Base-by-base conservation (phyloP, 2,113 vertebrate species). In the Peromyscus leucopus region DNA sequence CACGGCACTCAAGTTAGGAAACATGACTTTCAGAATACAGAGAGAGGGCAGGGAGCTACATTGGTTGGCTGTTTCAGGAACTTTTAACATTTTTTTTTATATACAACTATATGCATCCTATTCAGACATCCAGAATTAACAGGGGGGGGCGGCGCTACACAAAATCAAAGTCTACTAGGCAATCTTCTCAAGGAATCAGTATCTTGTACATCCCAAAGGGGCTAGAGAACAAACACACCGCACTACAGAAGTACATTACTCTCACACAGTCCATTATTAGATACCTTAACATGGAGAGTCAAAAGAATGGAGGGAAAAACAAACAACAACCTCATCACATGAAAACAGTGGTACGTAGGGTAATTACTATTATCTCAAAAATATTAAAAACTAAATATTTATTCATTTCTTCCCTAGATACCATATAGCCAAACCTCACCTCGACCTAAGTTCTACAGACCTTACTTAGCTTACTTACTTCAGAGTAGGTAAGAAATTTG, bases 381-480 rank as follows among this genome's bases (percentile, higher is more conserved):
- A 33, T 19, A 94, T 39, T 86, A 93, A 82, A 5, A 95, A 69
- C 6, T 39, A 96, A 96, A 95, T 28, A 96, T 69, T 90, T 75
- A 92, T 76, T 78, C 26, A 89, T 79, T 87, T 71, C 57, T 97
- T 97, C 48, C 51, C 87, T 55, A 71, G 84, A 95, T 39, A 42
- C 15, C 57, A 17, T 89, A 57, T 79, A 42, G 65, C 84, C 63
- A 51, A 95, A 93, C 63, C 86, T 67, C 36, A 91, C 79, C 7
- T 93, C 63, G 26, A 95, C 42, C 7, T 42, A 96, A 96, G 95
- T 36, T 46, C 28, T 39, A 96, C 7, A 31, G 33, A 93, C 17
- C n/a, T 88, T 74, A 93, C 86, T 97, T 57, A 91, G 21, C n/a
- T 93, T 16, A 95, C 48, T 74, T 95, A 33, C 69, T 76, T 94